These are phyloP conservation scores for Sylvia atricapilla DNA, from an alignment of 2,113 vertebrate species.

Conservation along the genomic window DNA sequence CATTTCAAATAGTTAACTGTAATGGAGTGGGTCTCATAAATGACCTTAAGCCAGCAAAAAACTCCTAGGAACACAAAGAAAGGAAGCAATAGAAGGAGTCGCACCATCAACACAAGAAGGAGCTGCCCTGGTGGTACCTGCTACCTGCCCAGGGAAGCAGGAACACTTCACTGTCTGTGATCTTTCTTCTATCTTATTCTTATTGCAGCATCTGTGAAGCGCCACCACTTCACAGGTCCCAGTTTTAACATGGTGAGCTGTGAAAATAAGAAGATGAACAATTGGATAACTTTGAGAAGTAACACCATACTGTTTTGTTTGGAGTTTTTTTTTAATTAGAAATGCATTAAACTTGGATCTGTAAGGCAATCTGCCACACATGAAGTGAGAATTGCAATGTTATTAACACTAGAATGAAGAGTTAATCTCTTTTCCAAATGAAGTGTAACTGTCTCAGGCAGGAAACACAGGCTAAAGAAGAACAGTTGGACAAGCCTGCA, in stretches of 20 bases:
- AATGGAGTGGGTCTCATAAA: background rate
- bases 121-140: constrained; percentile 92
- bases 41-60: background rate
- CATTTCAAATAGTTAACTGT: background rate
- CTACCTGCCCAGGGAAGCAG: constrained; percentile 97
- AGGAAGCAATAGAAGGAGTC: constrained; percentile 55
- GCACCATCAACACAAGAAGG: constrained; percentile 98
- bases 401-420: background rate
- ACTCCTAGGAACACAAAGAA: background rate
- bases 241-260: constrained; percentile 89
- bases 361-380: background rate
- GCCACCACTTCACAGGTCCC: constrained; percentile 98
- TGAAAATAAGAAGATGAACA: constrained; percentile 54
- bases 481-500: background rate
- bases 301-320: background rate
- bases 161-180: constrained; percentile 99
- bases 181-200: constrained; percentile 98
- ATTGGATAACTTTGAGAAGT: background rate
- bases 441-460: background rate
- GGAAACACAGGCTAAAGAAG: constrained; percentile 28
- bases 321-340: constrained; percentile 29
- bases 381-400: constrained; percentile 31
- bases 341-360: constrained; percentile 30
- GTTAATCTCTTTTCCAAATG: constrained; percentile 47
- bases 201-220: constrained; percentile 97